Evolutionary conservation across 2,797 vertebrate species (phyloP).

Genomic region (Eulemur mongoz): DNA sequence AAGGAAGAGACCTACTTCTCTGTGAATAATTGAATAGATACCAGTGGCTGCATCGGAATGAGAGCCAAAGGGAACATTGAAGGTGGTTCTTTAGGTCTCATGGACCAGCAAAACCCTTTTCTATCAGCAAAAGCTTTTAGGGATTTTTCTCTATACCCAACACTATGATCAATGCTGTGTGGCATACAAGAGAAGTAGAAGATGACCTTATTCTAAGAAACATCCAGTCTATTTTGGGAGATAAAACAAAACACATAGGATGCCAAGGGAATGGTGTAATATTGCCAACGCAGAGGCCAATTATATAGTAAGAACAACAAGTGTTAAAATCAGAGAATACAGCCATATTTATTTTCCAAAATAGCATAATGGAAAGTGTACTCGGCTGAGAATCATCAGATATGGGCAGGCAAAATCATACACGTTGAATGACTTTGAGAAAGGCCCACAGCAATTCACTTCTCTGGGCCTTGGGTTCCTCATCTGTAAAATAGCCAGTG

Average conservation of each 20-base stretch:
- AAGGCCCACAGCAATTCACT: neutral
- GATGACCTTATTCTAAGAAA: neutral
- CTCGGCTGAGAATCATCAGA: neutral
- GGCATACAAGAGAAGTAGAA: conserved; percentile 10
- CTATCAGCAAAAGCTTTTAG: neutral
- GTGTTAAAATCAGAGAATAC: neutral
- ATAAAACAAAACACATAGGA: neutral
- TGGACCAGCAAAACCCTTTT: neutral
- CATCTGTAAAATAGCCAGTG: neutral
- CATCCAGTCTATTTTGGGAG: neutral
- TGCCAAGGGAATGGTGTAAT: neutral
- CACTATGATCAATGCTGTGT: neutral
- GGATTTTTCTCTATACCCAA: neutral
- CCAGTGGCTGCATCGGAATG: neutral
- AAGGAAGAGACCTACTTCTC: neutral
- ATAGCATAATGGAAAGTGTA: neutral
- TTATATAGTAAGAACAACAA: conserved; percentile 10
- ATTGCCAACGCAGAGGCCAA: neutral
- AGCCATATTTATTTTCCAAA: conserved; percentile 14
- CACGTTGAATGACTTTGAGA: neutral
- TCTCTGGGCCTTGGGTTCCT: neutral
- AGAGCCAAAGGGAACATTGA: neutral
- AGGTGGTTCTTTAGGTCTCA: neutral
- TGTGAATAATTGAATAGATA: neutral
- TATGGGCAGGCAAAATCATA: neutral